These are phyloP conservation scores for Sebastes kiyomatsui DNA, from an alignment of 2,797 vertebrate genomes.

Conservation along the genomic window DNA sequence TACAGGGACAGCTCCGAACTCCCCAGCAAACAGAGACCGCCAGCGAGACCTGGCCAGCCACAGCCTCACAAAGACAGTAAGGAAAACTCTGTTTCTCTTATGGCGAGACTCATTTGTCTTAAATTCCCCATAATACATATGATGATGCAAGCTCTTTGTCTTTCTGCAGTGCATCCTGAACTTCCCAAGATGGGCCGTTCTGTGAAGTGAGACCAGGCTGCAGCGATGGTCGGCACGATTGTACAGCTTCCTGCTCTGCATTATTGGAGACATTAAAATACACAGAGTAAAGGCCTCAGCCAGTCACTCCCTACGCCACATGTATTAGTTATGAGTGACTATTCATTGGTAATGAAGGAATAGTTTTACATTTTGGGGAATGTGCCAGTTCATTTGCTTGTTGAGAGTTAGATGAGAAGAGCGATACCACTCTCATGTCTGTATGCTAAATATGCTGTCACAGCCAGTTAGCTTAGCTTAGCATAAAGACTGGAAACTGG, in stretches of 20 bases:
- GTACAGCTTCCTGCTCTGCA: slow-evolving; percentile 25
- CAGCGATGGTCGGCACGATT: neutral
- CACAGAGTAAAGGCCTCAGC: neutral
- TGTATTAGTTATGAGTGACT: neutral
- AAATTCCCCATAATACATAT: neutral
- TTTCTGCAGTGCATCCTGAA: slow-evolving; percentile 73
- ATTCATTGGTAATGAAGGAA: neutral
- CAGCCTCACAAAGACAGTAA: slow-evolving; percentile 74
- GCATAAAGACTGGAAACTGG: neutral
- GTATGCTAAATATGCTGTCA: neutral
- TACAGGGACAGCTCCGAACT: slow-evolving; percentile 89
- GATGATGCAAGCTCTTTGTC: slow-evolving; percentile 6
- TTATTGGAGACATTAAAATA: slow-evolving; percentile 4
- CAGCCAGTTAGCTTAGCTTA: neutral
- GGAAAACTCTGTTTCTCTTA: slow-evolving; percentile 2
- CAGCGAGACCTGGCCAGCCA: slow-evolving; percentile 60
- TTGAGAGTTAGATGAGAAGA: neutral
- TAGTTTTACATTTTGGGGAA: neutral
- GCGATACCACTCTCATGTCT: neutral
- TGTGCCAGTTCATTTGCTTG: neutral
- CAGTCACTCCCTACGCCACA: neutral
- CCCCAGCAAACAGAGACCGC: slow-evolving; percentile 79
- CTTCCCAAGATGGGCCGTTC: slow-evolving; percentile 69
- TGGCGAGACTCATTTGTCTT: neutral
- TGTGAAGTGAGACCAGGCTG: slow-evolving; percentile 71